Evolutionary conservation across 2,888 invertebrate genomes (phyloP), one percentile per base, ranked within the genome.

Genomic region (Leptopilina syphax): DNA sequence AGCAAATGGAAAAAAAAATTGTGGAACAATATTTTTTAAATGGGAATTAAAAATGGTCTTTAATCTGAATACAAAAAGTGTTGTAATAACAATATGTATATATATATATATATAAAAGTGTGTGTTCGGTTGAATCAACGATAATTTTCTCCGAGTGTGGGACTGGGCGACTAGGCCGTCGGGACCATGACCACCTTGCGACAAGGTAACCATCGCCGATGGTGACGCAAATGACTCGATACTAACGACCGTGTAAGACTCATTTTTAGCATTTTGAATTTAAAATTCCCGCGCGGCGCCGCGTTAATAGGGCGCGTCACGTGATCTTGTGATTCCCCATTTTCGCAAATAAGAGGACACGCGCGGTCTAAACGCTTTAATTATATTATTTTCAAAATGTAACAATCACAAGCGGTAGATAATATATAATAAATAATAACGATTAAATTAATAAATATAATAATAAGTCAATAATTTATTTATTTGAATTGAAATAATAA

Each of bases 161-260:
- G 73, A 73, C 73, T 54, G 57, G 57, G 34, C 73, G 73, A 89
- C 88, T 86, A 87, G 86, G 85, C 85, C 87, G 86, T 85, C 86
- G 89, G 89, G 90, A 88, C 91, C 91, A 89, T 91, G 90, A 91
- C 90, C 90, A 91, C 90, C 87, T 91, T 91, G 90, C 88, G 88
- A 88, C 91, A 91, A 91, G 91, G 90, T 91, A 89, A 91, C 73
- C 73, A 57, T n/a, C 73, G 73, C 73, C 73, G 13, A 73, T 73
- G 57, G 73, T 73, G 73, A 73, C 73, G 73, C 73, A 73, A 73
- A 73, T 54, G n/a, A 73, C 54, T 73, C 57, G 57, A 73, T 73
- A 73, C 73, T 54, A 73, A 73, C 57, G 54, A 57, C 34, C 57
- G 73, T 73, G 73, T 6, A 9, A 57, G 34, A 73, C n/a, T 34